Percentiles rank a stretch among this genome's conserved stretches.
Conservation (phyloP, 2,888 invertebrate species). For the Drosophila lacicola region DNA sequence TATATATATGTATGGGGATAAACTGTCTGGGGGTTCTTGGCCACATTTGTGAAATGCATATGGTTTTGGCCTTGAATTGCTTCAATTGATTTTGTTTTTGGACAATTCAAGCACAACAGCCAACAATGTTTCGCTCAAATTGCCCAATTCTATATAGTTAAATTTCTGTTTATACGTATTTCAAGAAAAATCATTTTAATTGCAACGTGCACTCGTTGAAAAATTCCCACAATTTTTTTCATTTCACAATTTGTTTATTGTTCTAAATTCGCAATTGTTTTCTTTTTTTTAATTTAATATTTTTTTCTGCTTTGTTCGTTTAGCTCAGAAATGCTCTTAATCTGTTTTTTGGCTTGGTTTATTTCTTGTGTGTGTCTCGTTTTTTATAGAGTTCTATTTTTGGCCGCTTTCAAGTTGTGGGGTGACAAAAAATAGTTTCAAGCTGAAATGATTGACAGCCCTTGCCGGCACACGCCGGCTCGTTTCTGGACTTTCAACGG, state of each 20-base stretch:
- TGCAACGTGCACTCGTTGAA: conserved; percentile 47
- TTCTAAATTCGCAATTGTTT: conserved; percentile 20
- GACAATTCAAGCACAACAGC: conserved; percentile 42
- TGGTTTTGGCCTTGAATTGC: conserved; percentile 63
- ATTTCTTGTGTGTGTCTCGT: not conserved
- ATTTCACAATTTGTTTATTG: conserved; percentile 17
- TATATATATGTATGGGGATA: conserved; percentile 14
- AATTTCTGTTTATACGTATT: conserved; percentile 36
- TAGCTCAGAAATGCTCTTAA: conserved; percentile 3
- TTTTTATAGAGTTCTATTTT: conserved; percentile 26
- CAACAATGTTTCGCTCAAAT: conserved; percentile 23
- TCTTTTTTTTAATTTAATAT: conserved; percentile 5
- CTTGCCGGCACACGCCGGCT: conserved; percentile 5
- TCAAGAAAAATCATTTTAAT: conserved; percentile 25
- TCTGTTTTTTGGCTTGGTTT: not conserved
- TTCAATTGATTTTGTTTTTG: conserved; percentile 40
- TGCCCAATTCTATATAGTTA: conserved; percentile 13
- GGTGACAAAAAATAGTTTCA: conserved; percentile 9
- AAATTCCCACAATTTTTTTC: conserved; percentile 21
- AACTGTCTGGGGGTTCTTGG: conserved; percentile 53
- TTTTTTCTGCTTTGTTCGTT: not conserved
- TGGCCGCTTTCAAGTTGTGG: conserved; percentile 2
- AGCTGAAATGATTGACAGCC: conserved; percentile 30
- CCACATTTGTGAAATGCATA: conserved; percentile 64
- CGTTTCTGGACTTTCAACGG: not conserved